Conservation (phyloP, 2,797 vertebrate genomes). For the Hippopotamyrus pictus region DNA sequence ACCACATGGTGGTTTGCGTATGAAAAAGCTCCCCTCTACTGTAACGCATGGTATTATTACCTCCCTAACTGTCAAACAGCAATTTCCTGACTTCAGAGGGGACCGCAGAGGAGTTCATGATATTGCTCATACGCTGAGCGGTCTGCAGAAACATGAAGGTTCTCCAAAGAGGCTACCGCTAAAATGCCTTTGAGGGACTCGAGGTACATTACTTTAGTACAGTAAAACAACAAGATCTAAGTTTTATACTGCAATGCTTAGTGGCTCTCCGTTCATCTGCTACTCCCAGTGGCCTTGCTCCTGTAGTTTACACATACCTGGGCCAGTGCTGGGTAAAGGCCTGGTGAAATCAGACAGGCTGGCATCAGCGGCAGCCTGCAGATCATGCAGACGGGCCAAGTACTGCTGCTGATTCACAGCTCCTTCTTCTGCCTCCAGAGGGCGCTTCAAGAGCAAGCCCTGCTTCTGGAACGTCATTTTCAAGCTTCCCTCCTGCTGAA, state of each 20-base stretch:
- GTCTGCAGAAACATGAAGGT: neutral
- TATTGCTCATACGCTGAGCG: neutral
- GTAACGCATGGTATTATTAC: neutral
- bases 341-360: conserved; percentile 83
- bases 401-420: conserved; percentile 94
- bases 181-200: neutral
- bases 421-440: conserved; percentile 83
- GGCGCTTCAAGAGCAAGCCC: conserved; percentile 82
- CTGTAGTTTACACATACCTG: conserved; percentile 54
- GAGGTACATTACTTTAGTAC: neutral
- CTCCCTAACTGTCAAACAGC: neutral
- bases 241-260: neutral
- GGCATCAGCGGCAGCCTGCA: conserved; percentile 87
- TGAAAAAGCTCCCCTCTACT: neutral
- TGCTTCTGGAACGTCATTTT: conserved; percentile 99
- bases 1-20: neutral
- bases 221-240: neutral
- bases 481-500: conserved; percentile 89
- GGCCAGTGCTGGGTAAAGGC: conserved; percentile 64
- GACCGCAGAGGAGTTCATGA: neutral
- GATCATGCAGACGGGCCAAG: conserved; percentile 83
- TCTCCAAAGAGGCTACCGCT: neutral
- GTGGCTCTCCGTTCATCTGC: neutral
- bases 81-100: neutral
- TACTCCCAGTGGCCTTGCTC: neutral